Evolutionary conservation across 35 echinoderm and acorn worm species (phyloP).

Genomic region (Antedon bifida): DNA sequence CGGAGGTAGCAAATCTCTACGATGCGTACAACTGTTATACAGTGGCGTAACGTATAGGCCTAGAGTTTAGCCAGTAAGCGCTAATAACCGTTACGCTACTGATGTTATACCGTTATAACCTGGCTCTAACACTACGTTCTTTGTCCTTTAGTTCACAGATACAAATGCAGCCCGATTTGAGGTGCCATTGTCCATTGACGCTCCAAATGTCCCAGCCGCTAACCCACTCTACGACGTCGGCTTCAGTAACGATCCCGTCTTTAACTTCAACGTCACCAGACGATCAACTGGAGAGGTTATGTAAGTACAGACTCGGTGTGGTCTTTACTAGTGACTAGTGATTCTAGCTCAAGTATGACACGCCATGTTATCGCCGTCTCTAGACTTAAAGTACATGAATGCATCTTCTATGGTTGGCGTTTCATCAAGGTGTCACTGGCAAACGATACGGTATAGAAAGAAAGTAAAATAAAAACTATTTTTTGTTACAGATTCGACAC

Average conservation of each 20-base stretch:
- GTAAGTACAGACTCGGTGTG: constrained; percentile 9
- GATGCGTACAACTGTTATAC: no score
- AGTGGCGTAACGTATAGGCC: no score
- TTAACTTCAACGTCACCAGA: constrained; percentile 45
- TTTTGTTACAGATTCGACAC: constrained; percentile 47
- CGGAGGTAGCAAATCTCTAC: no score
- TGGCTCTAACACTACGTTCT: neutral
- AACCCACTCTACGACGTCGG: constrained; percentile 30
- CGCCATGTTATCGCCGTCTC: no score
- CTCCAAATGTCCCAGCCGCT: constrained; percentile 1
- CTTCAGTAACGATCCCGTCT: constrained; percentile 38
- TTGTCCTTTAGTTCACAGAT: constrained; percentile 18
- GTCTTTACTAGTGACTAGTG: neutral
- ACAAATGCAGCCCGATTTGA: constrained; percentile 19
- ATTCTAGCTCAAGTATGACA: no score
- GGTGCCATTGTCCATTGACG: constrained; percentile 13
- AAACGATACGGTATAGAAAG: no score
- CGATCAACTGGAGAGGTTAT: constrained; percentile 33
- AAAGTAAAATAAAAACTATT: neutral
- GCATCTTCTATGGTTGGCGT: no score
- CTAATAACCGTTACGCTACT: no score
- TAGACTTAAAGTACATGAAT: no score
- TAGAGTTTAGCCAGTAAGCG: no score
- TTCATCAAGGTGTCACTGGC: no score
- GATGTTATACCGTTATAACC: no score